Percentiles rank a stretch among this genome's conserved stretches.
These are phyloP conservation scores for Ferdinandea cuprea DNA, from an alignment of 2,888 invertebrate species.

Conservation along the genomic window DNA sequence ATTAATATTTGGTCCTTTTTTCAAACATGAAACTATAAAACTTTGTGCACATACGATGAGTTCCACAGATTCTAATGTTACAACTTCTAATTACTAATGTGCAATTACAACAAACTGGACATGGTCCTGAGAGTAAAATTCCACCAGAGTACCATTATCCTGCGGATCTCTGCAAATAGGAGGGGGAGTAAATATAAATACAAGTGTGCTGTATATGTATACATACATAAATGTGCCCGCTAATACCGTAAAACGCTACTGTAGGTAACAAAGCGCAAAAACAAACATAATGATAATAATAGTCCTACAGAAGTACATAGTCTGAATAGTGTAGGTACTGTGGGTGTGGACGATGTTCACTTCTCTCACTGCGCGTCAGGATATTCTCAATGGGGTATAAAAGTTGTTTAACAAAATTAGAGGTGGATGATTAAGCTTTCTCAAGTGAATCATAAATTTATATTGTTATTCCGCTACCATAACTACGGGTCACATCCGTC, in stretches of 20 bases:
- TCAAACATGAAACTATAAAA: not conserved
- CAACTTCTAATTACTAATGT: constrained; percentile 42
- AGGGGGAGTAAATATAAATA: not conserved
- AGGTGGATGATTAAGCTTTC: constrained; percentile 72
- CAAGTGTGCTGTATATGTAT: too few relatives aligned
- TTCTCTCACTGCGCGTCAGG: constrained; percentile 26
- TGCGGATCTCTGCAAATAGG: constrained; percentile 2
- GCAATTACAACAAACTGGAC: constrained; percentile 29
- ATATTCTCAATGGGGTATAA: constrained; percentile 60
- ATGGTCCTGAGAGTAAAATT: constrained; percentile 14
- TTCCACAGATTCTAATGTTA: not conserved
- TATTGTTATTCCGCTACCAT: not conserved
- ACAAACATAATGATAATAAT: constrained; percentile 39
- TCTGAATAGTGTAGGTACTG: constrained; percentile 9
- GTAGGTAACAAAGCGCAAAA: constrained; percentile 4
- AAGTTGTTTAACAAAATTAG: constrained; percentile 70
- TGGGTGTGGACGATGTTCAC: not conserved
- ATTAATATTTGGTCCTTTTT: constrained; percentile 35
- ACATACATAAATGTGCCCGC: not conserved
- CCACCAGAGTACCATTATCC: constrained; percentile 5
- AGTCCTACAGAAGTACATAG: constrained; percentile 31
- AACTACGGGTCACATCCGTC: not conserved
- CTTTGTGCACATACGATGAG: not conserved
- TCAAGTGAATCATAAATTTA: constrained; percentile 68
- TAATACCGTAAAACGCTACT: not conserved